A percentile compares a stretch with the other conserved stretches of the same genome.
Evolutionary conservation across 2,888 invertebrate genomes (phyloP).

Genomic region (Azorinus chamasolen): DNA sequence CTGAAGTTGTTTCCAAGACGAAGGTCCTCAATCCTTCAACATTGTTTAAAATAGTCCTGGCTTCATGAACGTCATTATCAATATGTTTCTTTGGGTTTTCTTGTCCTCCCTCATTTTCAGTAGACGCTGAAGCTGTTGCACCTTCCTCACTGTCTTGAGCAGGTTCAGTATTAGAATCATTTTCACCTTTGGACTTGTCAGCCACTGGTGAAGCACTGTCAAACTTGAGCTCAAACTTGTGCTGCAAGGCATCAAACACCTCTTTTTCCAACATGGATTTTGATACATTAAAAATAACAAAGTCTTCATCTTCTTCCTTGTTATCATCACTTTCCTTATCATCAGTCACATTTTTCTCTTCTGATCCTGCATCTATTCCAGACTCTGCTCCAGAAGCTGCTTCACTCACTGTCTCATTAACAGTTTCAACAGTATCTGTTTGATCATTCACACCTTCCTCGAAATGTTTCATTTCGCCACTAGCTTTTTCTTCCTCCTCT

Average conservation of each 20-base stretch:
- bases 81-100: neutral
- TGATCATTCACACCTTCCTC: neutral
- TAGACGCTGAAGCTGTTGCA: no score
- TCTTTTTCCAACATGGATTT: constrained; percentile 14
- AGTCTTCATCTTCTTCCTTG: neutral
- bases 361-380: neutral
- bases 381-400: neutral
- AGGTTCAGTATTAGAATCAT: neutral
- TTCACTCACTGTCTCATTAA: neutral
- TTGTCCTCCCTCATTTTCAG: no score
- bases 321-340: neutral
- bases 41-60: neutral
- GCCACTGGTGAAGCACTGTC: neutral
- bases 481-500: constrained; percentile 8
- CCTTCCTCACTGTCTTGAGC: no score
- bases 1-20: no score
- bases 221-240: constrained; percentile 19
- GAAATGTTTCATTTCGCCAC: neutral
- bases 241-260: constrained; percentile 24
- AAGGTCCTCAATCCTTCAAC: no score
- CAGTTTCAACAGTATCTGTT: neutral
- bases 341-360: neutral
- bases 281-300: constrained; percentile 4
- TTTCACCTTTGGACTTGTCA: neutral
- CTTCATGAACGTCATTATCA: constrained; percentile 1